Percentiles rank a stretch among this genome's conserved stretches.
Conservation (phyloP, 2,797 vertebrate species). For the Rhinella marina region DNA sequence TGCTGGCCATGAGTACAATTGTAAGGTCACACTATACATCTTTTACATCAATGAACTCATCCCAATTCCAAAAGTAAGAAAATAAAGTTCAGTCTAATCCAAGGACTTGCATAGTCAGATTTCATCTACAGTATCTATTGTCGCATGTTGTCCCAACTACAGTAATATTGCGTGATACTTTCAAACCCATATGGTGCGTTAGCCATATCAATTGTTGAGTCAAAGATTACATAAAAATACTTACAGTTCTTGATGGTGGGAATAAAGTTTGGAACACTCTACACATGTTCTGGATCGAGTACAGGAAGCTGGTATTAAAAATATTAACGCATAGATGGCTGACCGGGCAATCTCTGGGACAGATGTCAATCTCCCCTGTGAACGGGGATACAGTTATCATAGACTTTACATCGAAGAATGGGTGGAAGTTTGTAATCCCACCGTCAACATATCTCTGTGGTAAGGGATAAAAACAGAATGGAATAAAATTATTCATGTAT, state of each 20-base stretch:
- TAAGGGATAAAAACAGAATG: not conserved
- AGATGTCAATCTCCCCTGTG: constrained; percentile 88
- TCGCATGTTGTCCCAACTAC: too few species aligned
- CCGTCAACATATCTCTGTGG: constrained; percentile 86
- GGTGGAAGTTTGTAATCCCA: constrained; percentile 84
- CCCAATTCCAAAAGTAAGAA: too few species aligned
- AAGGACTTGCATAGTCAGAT: too few species aligned
- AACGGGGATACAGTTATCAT: constrained; percentile 88
- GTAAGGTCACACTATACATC: too few species aligned
- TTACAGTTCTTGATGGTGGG: constrained; percentile 69
- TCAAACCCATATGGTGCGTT: too few species aligned
- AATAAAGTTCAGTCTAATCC: too few species aligned
- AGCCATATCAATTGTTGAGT: too few species aligned
- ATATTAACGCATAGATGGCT: constrained; percentile 78
- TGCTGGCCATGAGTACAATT: too few species aligned
- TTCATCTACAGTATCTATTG: too few species aligned
- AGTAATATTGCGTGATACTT: too few species aligned
- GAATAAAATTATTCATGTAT: not conserved
- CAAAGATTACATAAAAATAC: not conserved
- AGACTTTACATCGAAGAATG: constrained; percentile 71
- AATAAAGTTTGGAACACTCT: constrained; percentile 82
- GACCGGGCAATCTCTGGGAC: constrained; percentile 76
- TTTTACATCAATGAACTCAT: too few species aligned
- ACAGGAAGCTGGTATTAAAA: constrained; percentile 78
- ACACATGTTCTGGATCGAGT: constrained; percentile 80